Evolutionary conservation across 2,888 invertebrate genomes (phyloP).

Genomic region (Euplexia lucipara): DNA sequence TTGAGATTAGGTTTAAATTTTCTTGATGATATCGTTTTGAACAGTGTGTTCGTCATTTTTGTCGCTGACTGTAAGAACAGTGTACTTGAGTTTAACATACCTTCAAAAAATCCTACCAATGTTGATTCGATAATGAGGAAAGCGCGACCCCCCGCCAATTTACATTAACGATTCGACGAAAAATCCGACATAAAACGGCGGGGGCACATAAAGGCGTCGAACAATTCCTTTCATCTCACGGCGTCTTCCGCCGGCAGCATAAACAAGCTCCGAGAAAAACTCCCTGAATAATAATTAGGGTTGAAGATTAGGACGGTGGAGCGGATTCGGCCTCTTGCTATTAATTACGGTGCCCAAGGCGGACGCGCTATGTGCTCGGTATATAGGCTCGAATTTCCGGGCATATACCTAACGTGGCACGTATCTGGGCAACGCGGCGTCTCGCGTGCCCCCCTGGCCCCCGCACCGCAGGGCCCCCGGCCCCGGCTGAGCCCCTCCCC

Average conservation of each 20-base stretch:
- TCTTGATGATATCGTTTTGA: too few species aligned
- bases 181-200: conserved; percentile 68
- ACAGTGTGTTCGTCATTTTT: too few species aligned
- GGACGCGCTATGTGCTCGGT: conserved; percentile 71
- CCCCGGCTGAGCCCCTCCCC: conserved; percentile 74
- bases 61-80: too few species aligned
- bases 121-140: conserved; percentile 72
- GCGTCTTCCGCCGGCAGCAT: conserved; percentile 66
- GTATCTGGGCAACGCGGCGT: conserved; percentile 68
- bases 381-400: conserved; percentile 86
- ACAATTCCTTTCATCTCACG: conserved; percentile 74
- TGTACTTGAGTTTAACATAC: conserved; percentile 37
- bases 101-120: conserved; percentile 25
- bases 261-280: conserved; percentile 74
- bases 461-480: conserved; percentile 53
- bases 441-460: conserved; percentile 72
- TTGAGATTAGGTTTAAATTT: too few species aligned
- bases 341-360: conserved; percentile 81
- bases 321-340: conserved; percentile 75
- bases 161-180: conserved; percentile 77
- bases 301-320: conserved; percentile 69
- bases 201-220: conserved; percentile 64
- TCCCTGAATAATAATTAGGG: conserved; percentile 72
- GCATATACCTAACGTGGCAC: conserved; percentile 80
- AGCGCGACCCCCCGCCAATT: conserved; percentile 71